Base-by-base conservation (phyloP, 2,797 vertebrate genomes). In the Halcyon chelicuti region DNA sequence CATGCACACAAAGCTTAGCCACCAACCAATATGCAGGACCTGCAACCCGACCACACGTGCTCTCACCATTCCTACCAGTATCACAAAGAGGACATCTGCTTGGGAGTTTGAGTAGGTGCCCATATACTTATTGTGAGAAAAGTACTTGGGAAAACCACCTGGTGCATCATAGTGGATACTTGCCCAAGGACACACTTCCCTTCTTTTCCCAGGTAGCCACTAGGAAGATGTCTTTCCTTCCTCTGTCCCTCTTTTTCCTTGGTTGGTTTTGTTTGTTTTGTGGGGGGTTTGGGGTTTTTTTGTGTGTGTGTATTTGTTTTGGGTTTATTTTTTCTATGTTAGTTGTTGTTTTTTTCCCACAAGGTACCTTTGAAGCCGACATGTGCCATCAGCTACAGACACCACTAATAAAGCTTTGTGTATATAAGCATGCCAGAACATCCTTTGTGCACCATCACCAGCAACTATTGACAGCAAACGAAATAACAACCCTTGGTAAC, bases 401-500 rank as follows among this genome's bases (percentile, higher is more conserved):
- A 4, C 10, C 23, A 10, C 5, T 25, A 54, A 35, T 29, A 61
- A 81, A 75, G 4, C 7, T 87, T 46, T 51, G 18, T 40, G n/a
- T 12, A 9, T 1, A 0, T 26, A 60, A 73, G 46, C 0, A 1
- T 55, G 20, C 44, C 44, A 77, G 10, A 79, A 75, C 4, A 46
- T 5, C 42, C 18, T 78, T 28, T 54, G 39, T 55, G 16, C 10
- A 62, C 18, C 23, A 76, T 6, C 35, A 61, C 28, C 68, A 46
- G 12, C 14, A 66, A 26, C 20, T 33, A 31, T 8, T 22, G 23
- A 37, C 23, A 70, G 28, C 44, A 75, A 8, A 52, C 29, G 46
- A 81, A 76, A 40, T 8, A 23, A 51, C 42, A 71, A 14, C 11
- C 29, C 37, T 31, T 67, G 26, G 14, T 39, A 76, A 73, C 6